These are phyloP conservation scores for Girardinichthys multiradiatus DNA, from an alignment of 2,113 vertebrate genomes.

Conservation along the genomic window DNA sequence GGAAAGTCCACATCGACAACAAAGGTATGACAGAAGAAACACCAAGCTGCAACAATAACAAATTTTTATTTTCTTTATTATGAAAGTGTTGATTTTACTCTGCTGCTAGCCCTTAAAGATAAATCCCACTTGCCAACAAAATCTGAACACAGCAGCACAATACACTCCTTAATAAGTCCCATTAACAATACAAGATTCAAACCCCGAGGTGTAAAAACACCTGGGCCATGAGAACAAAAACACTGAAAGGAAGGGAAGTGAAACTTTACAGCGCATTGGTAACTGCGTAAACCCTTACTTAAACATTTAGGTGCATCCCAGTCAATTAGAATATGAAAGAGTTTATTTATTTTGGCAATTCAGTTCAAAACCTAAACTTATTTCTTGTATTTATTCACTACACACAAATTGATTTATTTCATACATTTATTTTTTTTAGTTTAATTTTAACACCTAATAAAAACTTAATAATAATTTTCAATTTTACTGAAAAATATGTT, in stretches of 20 bases:
- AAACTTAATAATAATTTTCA: no score
- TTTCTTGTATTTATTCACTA: no score
- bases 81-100: constrained; percentile 6
- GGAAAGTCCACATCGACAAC: background rate
- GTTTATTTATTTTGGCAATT: no score
- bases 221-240: background rate
- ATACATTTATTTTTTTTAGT: no score
- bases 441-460: no score
- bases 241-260: background rate
- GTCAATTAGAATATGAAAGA: no score
- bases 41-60: background rate
- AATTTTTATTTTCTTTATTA: background rate
- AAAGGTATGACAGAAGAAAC: background rate
- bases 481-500: no score
- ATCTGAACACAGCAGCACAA: background rate
- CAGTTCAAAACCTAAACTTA: no score
- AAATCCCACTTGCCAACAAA: constrained; percentile 12
- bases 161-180: constrained; percentile 19
- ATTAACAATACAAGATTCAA: constrained; percentile 12
- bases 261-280: background rate
- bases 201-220: constrained; percentile 1
- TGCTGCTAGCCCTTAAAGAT: background rate
- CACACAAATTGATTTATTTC: no score
- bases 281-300: background rate
- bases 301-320: background rate